These are phyloP conservation scores for Trididemnum miniatum DNA, from an alignment of 23 tunicate species.

Conservation along the genomic window DNA sequence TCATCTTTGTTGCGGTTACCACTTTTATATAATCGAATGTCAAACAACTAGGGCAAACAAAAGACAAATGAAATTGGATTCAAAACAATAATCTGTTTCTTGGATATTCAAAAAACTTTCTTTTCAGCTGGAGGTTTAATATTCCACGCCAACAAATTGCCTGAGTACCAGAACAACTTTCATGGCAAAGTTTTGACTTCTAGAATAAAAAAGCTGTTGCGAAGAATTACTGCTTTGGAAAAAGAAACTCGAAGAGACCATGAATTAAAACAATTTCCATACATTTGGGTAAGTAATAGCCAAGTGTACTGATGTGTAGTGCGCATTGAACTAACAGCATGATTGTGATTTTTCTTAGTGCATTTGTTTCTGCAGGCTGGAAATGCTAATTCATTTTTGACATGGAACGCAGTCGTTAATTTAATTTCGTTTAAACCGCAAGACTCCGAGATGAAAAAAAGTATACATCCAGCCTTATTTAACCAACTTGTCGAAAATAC, in stretches of 20 bases:
- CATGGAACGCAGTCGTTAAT: not conserved
- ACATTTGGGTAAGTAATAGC: not conserved
- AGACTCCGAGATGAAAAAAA: not conserved
- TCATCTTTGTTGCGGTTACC: too few species aligned
- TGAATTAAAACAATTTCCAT: not conserved
- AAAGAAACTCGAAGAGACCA: conserved; percentile 15
- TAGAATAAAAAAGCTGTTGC: conserved; percentile 20
- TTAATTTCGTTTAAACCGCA: not conserved
- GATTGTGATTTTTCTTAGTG: too few species aligned
- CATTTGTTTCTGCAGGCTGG: not conserved
- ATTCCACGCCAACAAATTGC: conserved; percentile 78
- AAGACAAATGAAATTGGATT: too few species aligned
- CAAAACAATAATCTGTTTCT: too few species aligned
- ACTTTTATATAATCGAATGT: too few species aligned
- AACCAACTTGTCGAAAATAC: not conserved
- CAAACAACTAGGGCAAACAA: too few species aligned
- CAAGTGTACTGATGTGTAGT: too few species aligned
- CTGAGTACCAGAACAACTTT: conserved; percentile 60
- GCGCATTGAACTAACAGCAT: too few species aligned
- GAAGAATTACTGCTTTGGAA: conserved; percentile 39
- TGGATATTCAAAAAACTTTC: not conserved
- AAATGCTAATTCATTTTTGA: not conserved
- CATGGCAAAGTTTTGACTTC: conserved; percentile 23
- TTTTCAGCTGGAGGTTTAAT: conserved; percentile 40
- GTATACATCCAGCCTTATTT: not conserved